phyloP scores from a whole-genome alignment of 2,888 invertebrate genomes.

The Amphipyra tragopoginis region DNA sequence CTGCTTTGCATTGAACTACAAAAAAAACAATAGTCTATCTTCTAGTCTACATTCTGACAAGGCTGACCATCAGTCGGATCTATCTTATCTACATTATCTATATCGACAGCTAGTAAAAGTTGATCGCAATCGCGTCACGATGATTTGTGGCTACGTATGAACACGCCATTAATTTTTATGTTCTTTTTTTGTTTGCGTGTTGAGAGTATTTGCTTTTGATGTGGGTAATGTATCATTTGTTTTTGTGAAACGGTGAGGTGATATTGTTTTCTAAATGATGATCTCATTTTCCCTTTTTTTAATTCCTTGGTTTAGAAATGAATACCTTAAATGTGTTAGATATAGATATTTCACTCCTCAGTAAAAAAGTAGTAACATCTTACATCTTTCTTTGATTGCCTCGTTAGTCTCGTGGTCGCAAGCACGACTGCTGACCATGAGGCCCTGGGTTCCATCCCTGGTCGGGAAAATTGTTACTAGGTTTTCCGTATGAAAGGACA shows the following conservation, averaged over 20 bases:
- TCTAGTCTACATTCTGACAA: constrained; percentile 40
- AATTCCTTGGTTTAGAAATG: too few species aligned
- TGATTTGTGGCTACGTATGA: constrained; percentile 53
- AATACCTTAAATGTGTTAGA: too few species aligned
- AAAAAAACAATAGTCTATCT: constrained; percentile 38
- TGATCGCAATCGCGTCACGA: constrained; percentile 59
- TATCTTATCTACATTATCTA: constrained; percentile 50
- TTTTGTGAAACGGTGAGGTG: background rate
- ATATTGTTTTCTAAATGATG: background rate
- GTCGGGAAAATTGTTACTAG: too few species aligned
- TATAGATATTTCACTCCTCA: too few species aligned
- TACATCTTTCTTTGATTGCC: too few species aligned
- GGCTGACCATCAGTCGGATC: constrained; percentile 39
- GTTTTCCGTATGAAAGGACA: too few species aligned
- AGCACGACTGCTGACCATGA: too few species aligned
- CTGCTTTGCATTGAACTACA: constrained; percentile 13
- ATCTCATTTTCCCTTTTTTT: too few species aligned
- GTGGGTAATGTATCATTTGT: constrained; percentile 22
- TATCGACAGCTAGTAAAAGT: constrained; percentile 61
- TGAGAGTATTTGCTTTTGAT: constrained; percentile 20
- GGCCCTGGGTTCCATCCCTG: too few species aligned
- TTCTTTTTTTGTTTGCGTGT: constrained; percentile 23
- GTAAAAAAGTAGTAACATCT: too few species aligned
- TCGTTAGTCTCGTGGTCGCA: too few species aligned
- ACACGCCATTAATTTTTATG: constrained; percentile 46